Conservation (phyloP, 1,140 invertebrate species). For the Chrysopa pallens region DNA sequence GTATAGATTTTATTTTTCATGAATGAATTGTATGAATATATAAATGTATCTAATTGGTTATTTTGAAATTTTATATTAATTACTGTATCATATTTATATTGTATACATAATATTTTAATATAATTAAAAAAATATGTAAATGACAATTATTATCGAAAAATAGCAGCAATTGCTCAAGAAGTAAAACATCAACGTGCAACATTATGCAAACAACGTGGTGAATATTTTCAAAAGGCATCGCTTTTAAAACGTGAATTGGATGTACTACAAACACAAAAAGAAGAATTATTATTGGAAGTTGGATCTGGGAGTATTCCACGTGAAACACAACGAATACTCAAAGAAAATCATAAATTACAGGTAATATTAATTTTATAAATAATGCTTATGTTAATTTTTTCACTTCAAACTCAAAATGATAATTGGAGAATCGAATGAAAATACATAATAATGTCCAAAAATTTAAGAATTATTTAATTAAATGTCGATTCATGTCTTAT, state of each 20-base stretch:
- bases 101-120: no score
- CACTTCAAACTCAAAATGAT: no score
- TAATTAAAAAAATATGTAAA: no score
- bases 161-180: conserved; percentile 56
- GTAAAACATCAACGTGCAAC: conserved; percentile 60
- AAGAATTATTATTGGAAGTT: conserved; percentile 45
- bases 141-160: background rate
- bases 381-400: background rate
- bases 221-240: conserved; percentile 51
- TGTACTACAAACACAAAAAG: conserved; percentile 52
- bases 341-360: conserved; percentile 65
- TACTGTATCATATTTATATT: no score
- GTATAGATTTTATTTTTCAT: no score
- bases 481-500: no score
- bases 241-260: conserved; percentile 56
- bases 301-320: conserved; percentile 22
- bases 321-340: conserved; percentile 40
- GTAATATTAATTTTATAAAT: conserved; percentile 25
- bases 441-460: no score
- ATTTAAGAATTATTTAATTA: no score
- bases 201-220: conserved; percentile 53
- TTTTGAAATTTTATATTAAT: no score
- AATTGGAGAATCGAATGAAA: no score
- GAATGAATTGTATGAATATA: no score
- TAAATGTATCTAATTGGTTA: no score